Conservation (phyloP, 1,140 invertebrate genomes). For the Hycleus cichorii region DNA sequence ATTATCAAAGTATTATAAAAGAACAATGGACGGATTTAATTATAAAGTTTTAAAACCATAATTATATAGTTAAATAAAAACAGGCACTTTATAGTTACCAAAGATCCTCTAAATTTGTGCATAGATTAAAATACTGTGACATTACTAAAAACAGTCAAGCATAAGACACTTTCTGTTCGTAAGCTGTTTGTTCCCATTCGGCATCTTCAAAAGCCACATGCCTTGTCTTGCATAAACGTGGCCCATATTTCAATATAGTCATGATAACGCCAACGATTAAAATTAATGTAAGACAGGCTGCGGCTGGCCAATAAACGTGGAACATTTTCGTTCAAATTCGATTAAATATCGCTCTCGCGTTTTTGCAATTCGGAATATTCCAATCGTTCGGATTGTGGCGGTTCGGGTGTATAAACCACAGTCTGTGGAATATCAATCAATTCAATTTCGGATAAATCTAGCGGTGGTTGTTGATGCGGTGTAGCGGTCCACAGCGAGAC, state of each 20-base stretch:
- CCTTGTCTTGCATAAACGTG: conserved; percentile 56
- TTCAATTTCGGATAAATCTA: conserved; percentile 70
- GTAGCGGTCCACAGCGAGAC: conserved; percentile 74
- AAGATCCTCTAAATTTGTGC: neutral
- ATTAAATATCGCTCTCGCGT: conserved; percentile 73
- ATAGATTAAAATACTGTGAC: neutral
- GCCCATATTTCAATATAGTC: conserved; percentile 62
- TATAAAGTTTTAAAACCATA: neutral
- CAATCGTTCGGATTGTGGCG: conserved; percentile 34
- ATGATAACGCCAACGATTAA: conserved; percentile 65
- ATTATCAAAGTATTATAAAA: conserved; percentile 5
- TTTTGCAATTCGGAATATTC: conserved; percentile 71
- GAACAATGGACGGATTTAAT: conserved; percentile 7
- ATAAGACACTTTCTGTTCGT: conserved; percentile 51
- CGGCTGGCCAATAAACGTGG: conserved; percentile 51
- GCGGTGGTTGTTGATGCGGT: conserved; percentile 72
- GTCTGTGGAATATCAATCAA: conserved; percentile 26
- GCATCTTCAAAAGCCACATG: conserved; percentile 53
- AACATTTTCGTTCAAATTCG: conserved; percentile 25
- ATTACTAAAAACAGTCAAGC: neutral
- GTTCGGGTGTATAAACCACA: conserved; percentile 31
- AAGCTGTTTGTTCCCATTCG: conserved; percentile 53
- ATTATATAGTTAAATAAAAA: neutral
- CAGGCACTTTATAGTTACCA: neutral
- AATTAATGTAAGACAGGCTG: conserved; percentile 61